These are phyloP conservation scores for Eulithis testata DNA, from an alignment of 2,888 invertebrate species.

Conservation along the genomic window DNA sequence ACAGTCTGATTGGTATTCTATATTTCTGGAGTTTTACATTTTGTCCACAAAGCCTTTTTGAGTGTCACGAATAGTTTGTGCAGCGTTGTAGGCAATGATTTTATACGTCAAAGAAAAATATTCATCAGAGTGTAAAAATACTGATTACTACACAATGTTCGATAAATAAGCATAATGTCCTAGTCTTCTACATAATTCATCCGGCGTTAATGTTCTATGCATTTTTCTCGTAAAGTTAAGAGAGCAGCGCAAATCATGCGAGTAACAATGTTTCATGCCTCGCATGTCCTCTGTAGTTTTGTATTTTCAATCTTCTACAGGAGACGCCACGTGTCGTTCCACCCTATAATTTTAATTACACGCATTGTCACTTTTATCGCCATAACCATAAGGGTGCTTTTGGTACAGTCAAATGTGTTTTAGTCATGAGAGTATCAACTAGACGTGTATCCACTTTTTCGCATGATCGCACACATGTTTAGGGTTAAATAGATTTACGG, in stretches of 20 bases:
- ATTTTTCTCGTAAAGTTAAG: conserved; percentile 26
- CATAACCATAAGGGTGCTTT: conserved; percentile 37
- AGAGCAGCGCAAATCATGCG: conserved; percentile 39
- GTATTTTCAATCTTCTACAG: conserved; percentile 52
- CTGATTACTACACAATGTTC: no score
- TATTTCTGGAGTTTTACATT: conserved; percentile 31
- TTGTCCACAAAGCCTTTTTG: conserved; percentile 12
- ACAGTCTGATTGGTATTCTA: conserved; percentile 34
- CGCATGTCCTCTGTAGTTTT: conserved; percentile 55
- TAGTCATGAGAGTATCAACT: conserved; percentile 72
- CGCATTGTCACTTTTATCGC: conserved; percentile 42
- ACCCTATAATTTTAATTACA: conserved; percentile 42
- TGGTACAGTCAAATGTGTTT: conserved; percentile 56
- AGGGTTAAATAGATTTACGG: conserved; percentile 48
- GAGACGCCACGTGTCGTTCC: conserved; percentile 59
- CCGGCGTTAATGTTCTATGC: neutral
- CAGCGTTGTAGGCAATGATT: neutral
- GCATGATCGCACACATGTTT: conserved; percentile 73
- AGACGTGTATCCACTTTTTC: conserved; percentile 72
- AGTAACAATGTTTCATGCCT: conserved; percentile 54
- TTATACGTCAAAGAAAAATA: no score
- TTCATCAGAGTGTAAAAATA: no score
- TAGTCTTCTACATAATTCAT: no score
- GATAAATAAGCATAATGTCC: no score
- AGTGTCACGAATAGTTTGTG: neutral